Evolutionary conservation across 2,888 invertebrate species (phyloP), one percentile per base, ranked within the genome.

Genomic region (Drosophila putrida): DNA sequence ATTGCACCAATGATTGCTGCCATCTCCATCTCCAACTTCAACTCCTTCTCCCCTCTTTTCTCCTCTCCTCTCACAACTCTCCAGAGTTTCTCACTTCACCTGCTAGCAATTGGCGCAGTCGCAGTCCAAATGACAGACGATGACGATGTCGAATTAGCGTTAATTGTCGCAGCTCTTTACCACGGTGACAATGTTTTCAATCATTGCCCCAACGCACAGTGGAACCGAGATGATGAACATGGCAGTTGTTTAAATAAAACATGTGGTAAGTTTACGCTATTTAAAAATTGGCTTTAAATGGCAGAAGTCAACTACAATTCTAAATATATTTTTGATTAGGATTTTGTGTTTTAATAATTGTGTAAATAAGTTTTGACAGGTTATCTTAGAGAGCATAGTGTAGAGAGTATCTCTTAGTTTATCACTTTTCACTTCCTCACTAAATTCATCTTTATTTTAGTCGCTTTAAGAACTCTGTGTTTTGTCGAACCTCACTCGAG

Each of bases 101-200:
- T 44, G 57, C 31, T 25, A 13, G 46, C 53, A 62, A 54, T 62
- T 62, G 54, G 54, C 61, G 54, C 61, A 39, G 61, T 15, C 51
- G 60, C 58, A 36, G 58, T 33, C 47, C 20, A 20, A 20, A 20
- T 20, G 20, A 53, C 43, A 10, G 41, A 15, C 41, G 20, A 9
- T 31, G 41, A 71, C 58, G 59, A 59, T 62, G 66, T 64, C 75
- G 66, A 80, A 86, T 82, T 82, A 80, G 59, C 67, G 73, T 70
- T 86, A 85, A 86, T 86, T 86, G 82, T 82, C 62, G 65, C 81
- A 64, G 64, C 72, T 65, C 78, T 66, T 55, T 35, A 47, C 55
- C 57, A 53, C 71, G 78, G 75, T 70, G 82, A 82, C 82, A 84
- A 51, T 68, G 54, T 67, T 53, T 53, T 35, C 46, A 51, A 67